Evolutionary conservation across 2,888 invertebrate genomes (phyloP), one percentile per base, ranked within the genome.

Genomic region (Linyphia triangularis): DNA sequence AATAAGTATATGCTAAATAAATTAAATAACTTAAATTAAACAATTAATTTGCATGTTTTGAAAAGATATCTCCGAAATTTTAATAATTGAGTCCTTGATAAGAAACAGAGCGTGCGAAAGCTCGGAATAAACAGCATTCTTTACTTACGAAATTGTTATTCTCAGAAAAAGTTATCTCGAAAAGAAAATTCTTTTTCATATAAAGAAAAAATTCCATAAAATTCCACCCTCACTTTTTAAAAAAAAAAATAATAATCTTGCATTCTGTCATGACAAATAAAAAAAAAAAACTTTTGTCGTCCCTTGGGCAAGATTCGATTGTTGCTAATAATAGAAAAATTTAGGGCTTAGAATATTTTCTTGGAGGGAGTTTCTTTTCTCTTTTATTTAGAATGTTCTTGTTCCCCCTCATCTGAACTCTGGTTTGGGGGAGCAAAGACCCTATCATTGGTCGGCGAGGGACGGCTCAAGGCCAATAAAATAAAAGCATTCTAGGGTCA

Each of bases 391-490:
- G n/a, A n/a, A n/a, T n/a, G 51, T 33, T 40, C 37, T 6, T 16
- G 22, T 13, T 61, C 77, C 77, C 33, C 51, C 51, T 16, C n/a
- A 5, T 51, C 22, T 10, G 4, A 69, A 22, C 51, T 43, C 37
- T 13, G 30, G 19, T 28, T 30, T 37, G 30, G 51, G 22, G 63
- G 40, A 28, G 63, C 63, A 72, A 13, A 72, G 75, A 84, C 75
- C 75, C 75, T n/a, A 28, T 57, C 61, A 84, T 84, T 84, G 84
- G 82, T 63, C 72, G 72, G 5, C 43, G 22, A 40, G 61, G 57
- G 67, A 63, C 33, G 24, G 65, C 65, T 61, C 37, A 67, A 65
- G 65, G 57, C 84, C 84, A 84, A 84, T 84, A 84, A 84, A 84
- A 84, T 28, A 61, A 75, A 75, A 65, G 73, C 83, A 63, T 73